phyloP scores from a whole-genome alignment of 53 echinoderm and acorn worm genomes.

The Crossaster papposus region DNA sequence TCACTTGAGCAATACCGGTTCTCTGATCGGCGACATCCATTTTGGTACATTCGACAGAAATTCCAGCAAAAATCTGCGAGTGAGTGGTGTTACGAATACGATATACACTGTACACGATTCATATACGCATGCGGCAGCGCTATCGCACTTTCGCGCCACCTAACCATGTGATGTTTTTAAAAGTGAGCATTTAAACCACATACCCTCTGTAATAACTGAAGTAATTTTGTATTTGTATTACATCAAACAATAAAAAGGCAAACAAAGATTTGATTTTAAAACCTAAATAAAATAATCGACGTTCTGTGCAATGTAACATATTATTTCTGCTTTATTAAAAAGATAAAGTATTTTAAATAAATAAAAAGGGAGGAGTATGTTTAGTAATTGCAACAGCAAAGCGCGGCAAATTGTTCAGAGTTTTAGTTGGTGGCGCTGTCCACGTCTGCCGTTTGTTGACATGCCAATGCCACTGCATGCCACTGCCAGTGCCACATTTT shows the following conservation, averaged over 20 bases:
- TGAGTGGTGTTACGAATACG: background rate
- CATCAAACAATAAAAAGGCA: background rate
- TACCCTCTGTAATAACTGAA: conserved; percentile 14
- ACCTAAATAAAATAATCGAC: background rate
- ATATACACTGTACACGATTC: background rate
- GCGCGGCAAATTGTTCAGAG: conserved; percentile 40
- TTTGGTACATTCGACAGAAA: background rate
- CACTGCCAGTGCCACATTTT: too few relatives aligned
- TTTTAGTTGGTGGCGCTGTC: conserved; percentile 46
- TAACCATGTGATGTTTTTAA: conserved; percentile 52
- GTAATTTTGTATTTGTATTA: background rate
- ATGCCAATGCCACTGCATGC: too few relatives aligned
- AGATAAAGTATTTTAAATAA: background rate
- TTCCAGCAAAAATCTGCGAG: background rate
- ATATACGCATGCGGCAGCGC: background rate
- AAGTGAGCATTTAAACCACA: conserved; percentile 34
- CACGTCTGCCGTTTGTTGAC: background rate
- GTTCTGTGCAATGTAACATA: background rate
- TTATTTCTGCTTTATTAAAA: background rate
- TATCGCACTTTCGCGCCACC: conserved; percentile 52
- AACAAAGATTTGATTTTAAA: background rate
- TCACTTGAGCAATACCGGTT: conserved; percentile 90
- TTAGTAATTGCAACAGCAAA: conserved; percentile 24
- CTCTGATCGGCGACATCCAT: conserved; percentile 99
- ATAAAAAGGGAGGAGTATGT: background rate